phyloP scores from a whole-genome alignment of 2,888 invertebrate species.

The Plutella xylostella region DNA sequence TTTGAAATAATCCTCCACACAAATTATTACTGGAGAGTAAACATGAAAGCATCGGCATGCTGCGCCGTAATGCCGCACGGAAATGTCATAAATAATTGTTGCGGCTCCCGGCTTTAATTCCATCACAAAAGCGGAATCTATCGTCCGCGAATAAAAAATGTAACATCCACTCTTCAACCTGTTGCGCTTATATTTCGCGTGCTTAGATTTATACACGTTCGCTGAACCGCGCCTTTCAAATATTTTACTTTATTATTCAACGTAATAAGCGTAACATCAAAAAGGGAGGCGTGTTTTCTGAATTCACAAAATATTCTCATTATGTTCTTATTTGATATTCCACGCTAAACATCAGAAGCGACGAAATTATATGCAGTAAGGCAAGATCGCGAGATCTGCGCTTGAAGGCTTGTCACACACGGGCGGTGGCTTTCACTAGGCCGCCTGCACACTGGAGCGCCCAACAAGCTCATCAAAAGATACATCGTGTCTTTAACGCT shows the following conservation, averaged over 20 bases:
- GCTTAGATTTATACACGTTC: constrained; percentile 3
- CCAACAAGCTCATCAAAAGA: too few relatives aligned
- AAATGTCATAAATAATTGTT: constrained; percentile 56
- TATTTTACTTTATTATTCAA: not conserved
- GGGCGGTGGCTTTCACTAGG: too few relatives aligned
- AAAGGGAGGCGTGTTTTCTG: constrained; percentile 6
- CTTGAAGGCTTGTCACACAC: too few relatives aligned
- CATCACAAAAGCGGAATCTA: constrained; percentile 44
- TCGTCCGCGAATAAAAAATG: constrained; percentile 36
- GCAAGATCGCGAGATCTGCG: constrained; percentile 3
- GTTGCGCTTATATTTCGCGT: constrained; percentile 14
- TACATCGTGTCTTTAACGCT: too few relatives aligned
- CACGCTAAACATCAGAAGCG: constrained; percentile 7
- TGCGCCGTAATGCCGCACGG: constrained; percentile 41
- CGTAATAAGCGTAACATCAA: constrained; percentile 6
- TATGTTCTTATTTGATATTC: constrained; percentile 9
- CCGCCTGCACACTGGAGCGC: too few relatives aligned
- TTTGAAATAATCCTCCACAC: constrained; percentile 51
- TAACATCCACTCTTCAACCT: constrained; percentile 22
- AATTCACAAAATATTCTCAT: constrained; percentile 1
- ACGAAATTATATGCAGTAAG: constrained; percentile 5
- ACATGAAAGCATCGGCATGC: constrained; percentile 35
- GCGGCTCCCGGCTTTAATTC: constrained; percentile 49
- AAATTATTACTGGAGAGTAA: constrained; percentile 59
- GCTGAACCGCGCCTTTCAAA: not conserved